Base-by-base conservation (phyloP, 2,797 vertebrate genomes). In the Eutrigla gurnardus region DNA sequence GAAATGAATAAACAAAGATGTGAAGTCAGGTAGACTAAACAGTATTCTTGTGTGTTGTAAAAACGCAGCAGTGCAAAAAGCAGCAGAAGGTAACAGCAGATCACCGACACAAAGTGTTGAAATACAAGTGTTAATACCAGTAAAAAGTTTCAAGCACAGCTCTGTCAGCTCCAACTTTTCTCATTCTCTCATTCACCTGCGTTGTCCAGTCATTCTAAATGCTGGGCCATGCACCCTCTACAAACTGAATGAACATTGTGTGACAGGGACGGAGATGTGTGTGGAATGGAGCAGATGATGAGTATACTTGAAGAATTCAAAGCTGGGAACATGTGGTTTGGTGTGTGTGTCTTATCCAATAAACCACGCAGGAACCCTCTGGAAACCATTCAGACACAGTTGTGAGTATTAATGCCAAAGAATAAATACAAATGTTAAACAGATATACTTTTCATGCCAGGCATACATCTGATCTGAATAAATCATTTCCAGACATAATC, bases 381-480 rank as follows among this genome's bases (percentile, higher is more conserved):
- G 45, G 52, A 73, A 32, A 37, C 15, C 35, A 8, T 53, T 50
- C 42, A 57, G 42, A 60, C 59, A 61, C 18, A 25, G 53, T 11
- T 7, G 2, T 18, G 39, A 64, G 14, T 9, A 49, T 43, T 33
- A 42, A 53, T 54, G 53, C 73, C 46, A 60, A 42, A 33, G 4
- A 46, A 65, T 13, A 49, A 68, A 73, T 33, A 17, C 7, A 71
- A 39, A 60, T 6, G 8, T 54, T 35, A 37, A 72, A 66, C 37
- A 71, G 8, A 15, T 53, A 13, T 1, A 4, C 35, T 35, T 25
- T 39, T 33, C 3, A n/a, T 32, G 49, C 40, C 35, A 46, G 40
- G 17, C 14, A 13, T 9, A 53, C 10, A 70, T 75, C 43, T 39
- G 58, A 64, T 59, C 3, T 13, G 25, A 65, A 17, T 18, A 15